These are phyloP conservation scores for Synanceia verrucosa DNA, from an alignment of 2,797 vertebrate genomes.

Conservation along the genomic window DNA sequence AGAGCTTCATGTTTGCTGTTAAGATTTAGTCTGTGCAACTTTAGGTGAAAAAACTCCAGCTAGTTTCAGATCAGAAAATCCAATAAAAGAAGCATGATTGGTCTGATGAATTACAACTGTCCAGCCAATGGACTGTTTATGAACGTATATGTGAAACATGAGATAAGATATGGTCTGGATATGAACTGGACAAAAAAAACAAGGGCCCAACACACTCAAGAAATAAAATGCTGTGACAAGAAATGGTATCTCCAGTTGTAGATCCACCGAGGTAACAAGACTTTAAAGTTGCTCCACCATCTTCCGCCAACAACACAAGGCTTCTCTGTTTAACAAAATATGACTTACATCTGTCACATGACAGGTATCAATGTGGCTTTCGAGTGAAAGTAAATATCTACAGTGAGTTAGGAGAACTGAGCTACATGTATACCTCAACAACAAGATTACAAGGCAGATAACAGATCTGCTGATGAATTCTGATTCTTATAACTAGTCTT, in stretches of 20 bases:
- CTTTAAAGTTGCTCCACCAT: background rate
- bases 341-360: background rate
- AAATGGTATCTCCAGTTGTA: slow-evolving; percentile 3
- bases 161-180: too few relatives aligned
- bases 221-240: background rate
- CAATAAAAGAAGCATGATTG: background rate
- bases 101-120: slow-evolving; percentile 4
- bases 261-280: background rate
- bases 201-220: background rate
- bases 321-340: background rate
- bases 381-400: slow-evolving; percentile 4
- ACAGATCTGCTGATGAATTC: background rate
- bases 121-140: background rate
- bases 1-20: background rate
- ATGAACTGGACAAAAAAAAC: slow-evolving; percentile 2
- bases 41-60: background rate
- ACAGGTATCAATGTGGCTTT: background rate
- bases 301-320: background rate
- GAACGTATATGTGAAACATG: background rate
- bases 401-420: background rate
- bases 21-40: background rate
- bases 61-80: background rate
- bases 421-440: slow-evolving; percentile 2
- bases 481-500: background rate
- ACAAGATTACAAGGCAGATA: slow-evolving; percentile 17